These are phyloP conservation scores for Eupithecia subumbrata DNA, from an alignment of 2,888 invertebrate species.

Conservation along the genomic window DNA sequence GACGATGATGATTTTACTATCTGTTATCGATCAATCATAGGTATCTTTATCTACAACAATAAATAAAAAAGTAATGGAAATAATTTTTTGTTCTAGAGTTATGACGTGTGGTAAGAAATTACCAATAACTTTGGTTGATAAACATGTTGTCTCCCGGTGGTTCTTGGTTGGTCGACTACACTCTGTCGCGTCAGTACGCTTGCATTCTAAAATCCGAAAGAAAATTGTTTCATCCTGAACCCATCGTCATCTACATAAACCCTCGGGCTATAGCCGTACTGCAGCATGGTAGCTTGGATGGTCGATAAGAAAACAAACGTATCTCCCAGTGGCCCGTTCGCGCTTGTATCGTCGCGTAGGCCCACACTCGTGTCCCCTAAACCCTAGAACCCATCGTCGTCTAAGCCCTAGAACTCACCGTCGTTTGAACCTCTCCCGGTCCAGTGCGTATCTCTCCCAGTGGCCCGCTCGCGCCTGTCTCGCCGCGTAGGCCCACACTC, in stretches of 20 bases:
- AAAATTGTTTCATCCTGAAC: not conserved
- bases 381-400: not conserved
- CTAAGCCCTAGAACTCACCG: conserved; percentile 51
- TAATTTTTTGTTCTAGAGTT: no score
- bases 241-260: not conserved
- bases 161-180: no score
- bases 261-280: not conserved
- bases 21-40: not conserved
- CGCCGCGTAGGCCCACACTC: conserved; percentile 85
- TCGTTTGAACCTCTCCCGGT: conserved; percentile 79
- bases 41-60: no score
- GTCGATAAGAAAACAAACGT: no score
- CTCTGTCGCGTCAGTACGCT: no score
- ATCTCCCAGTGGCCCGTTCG: conserved; percentile 85
- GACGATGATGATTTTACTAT: not conserved
- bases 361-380: conserved; percentile 74
- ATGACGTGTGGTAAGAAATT: no score
- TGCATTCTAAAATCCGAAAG: no score
- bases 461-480: conserved; percentile 84
- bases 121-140: no score
- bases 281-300: no score
- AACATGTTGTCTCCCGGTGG: no score
- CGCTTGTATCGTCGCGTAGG: conserved; percentile 84
- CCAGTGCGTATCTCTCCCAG: conserved; percentile 85
- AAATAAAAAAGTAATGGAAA: no score